These are phyloP conservation scores for Vollenhovia emeryi DNA, from an alignment of 1,140 invertebrate genomes.

Conservation along the genomic window DNA sequence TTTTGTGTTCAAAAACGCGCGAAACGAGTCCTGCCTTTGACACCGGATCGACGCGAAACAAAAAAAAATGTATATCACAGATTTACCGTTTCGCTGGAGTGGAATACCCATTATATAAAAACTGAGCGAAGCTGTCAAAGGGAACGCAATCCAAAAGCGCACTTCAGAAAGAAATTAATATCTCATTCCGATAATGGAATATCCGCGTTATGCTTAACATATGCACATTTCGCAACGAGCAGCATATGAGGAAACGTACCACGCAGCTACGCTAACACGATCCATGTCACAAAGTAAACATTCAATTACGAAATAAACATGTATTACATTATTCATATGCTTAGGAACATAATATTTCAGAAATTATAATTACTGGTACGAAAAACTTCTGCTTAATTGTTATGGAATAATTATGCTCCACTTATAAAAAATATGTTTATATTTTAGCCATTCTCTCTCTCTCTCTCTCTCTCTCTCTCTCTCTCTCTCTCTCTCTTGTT, in stretches of 20 bases:
- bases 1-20: conserved; percentile 5
- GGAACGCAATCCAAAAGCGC: conserved; percentile 38
- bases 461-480: background rate
- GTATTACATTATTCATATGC: background rate
- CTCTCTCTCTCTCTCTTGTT: background rate
- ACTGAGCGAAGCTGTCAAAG: conserved; percentile 51
- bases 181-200: conserved; percentile 16
- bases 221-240: background rate
- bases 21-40: conserved; percentile 17
- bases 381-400: background rate
- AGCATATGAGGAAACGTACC: background rate
- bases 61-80: conserved; percentile 19
- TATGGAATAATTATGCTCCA: background rate
- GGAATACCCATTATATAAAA: conserved; percentile 53
- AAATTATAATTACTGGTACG: background rate
- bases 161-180: conserved; percentile 57
- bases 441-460: background rate
- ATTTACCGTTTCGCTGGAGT: conserved; percentile 21
- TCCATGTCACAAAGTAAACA: conserved; percentile 16
- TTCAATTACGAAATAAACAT: background rate
- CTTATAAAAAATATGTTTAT: background rate
- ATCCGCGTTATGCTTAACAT: conserved; percentile 12
- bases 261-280: background rate
- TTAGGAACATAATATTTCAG: background rate
- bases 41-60: background rate